phyloP scores from a whole-genome alignment of 2,113 vertebrate species.

The Salvator merianae region DNA sequence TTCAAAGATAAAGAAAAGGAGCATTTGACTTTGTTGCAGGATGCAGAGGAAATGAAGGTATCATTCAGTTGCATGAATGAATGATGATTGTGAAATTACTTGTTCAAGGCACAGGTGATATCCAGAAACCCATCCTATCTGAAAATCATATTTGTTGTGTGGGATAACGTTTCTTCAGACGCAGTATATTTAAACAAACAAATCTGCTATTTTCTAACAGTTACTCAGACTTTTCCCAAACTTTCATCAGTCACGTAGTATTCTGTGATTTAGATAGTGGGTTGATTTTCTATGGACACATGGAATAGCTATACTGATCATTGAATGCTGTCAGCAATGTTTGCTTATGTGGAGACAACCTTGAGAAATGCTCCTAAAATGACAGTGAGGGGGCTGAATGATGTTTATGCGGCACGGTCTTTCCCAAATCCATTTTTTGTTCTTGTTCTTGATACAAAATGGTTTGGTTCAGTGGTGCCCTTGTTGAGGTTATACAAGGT shows the following conservation, averaged over 20 bases:
- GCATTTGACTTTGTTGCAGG: slow-evolving; percentile 84
- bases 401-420: neutral
- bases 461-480: neutral
- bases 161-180: neutral
- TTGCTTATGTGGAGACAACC: neutral
- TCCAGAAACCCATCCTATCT: neutral
- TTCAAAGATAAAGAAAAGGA: slow-evolving; percentile 90
- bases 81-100: slow-evolving; percentile 15
- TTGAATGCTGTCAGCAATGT: neutral
- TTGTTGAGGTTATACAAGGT: neutral
- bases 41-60: slow-evolving; percentile 91
- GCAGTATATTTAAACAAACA: neutral
- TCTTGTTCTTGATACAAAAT: neutral
- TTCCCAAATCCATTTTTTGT: neutral
- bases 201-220: neutral
- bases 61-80: rapidly evolving
- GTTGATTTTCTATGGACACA: neutral
- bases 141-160: neutral
- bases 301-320: neutral
- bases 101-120: neutral
- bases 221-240: neutral
- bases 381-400: neutral
- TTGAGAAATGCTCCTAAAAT: neutral
- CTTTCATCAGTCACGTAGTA: neutral
- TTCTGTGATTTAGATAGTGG: neutral